These are phyloP conservation scores for Brachyalestes nurse DNA, from an alignment of 2,797 vertebrate species.

Conservation along the genomic window DNA sequence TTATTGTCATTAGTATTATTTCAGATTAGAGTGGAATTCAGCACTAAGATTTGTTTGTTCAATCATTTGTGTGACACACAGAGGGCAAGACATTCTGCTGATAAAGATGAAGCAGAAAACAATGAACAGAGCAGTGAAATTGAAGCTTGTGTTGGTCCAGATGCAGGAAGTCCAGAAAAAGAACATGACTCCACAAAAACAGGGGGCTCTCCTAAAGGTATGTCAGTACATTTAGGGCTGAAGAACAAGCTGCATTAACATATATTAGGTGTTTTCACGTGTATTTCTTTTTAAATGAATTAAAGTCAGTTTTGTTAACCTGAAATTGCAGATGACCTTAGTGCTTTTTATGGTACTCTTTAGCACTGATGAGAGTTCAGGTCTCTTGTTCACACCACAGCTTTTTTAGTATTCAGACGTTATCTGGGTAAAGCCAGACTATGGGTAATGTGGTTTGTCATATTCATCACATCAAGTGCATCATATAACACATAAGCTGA, in stretches of 20 bases:
- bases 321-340: no score
- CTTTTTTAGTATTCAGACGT: no score
- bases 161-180: constrained; percentile 49
- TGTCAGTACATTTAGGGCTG: neutral
- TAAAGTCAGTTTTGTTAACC: no score
- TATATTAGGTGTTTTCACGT: constrained; percentile 5
- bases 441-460: no score
- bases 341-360: no score
- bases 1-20: no score
- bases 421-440: no score
- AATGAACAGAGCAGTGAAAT: constrained; percentile 20
- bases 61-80: neutral
- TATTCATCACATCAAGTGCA: no score
- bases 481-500: no score
- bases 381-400: no score
- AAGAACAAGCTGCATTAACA: constrained; percentile 9
- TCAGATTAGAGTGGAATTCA: neutral
- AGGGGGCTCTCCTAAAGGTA: constrained; percentile 40
- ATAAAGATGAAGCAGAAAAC: constrained; percentile 6
- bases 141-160: constrained; percentile 27
- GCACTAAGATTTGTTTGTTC: neutral
- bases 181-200: constrained; percentile 4
- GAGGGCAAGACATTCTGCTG: constrained; percentile 10
- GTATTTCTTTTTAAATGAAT: no score
- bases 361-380: no score